Conservation (phyloP, 1,140 invertebrate genomes). For the Varroa destructor region DNA sequence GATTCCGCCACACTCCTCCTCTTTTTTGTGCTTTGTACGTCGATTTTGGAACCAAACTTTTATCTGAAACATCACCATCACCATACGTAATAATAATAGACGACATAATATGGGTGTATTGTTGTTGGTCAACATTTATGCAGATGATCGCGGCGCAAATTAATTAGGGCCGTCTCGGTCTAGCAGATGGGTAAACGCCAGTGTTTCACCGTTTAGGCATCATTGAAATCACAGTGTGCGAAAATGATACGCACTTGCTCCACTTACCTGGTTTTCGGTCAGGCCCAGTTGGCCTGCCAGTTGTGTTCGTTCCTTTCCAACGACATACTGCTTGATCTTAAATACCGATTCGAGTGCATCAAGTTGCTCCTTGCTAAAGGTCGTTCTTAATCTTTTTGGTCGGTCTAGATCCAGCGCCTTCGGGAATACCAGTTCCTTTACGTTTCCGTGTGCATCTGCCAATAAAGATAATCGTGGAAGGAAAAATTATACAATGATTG, state of each 20-base stretch:
- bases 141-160: too few relatives aligned
- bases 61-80: slow-evolving; percentile 53
- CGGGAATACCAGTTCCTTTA: slow-evolving; percentile 45
- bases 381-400: slow-evolving; percentile 46
- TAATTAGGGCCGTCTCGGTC: too few relatives aligned
- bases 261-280: slow-evolving; percentile 45
- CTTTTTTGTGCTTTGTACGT: slow-evolving; percentile 93
- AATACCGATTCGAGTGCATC: slow-evolving; percentile 44
- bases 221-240: too few relatives aligned
- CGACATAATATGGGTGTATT: too few relatives aligned
- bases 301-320: slow-evolving; percentile 44
- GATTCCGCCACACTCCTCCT: slow-evolving; percentile 48
- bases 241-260: too few relatives aligned
- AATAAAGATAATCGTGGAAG: background rate
- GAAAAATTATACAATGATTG: slow-evolving; percentile 1
- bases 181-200: too few relatives aligned
- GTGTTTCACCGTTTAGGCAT: too few relatives aligned
- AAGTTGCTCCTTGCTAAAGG: slow-evolving; percentile 45
- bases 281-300: slow-evolving; percentile 42
- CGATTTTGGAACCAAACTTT: slow-evolving; percentile 99
- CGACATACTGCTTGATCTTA: slow-evolving; percentile 44
- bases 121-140: too few relatives aligned
- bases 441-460: slow-evolving; percentile 43
- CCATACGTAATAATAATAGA: too few relatives aligned
- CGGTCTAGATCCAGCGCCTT: slow-evolving; percentile 46